Evolutionary conservation across 2,797 vertebrate species (phyloP).

Genomic region (Pangasius djambal): DNA sequence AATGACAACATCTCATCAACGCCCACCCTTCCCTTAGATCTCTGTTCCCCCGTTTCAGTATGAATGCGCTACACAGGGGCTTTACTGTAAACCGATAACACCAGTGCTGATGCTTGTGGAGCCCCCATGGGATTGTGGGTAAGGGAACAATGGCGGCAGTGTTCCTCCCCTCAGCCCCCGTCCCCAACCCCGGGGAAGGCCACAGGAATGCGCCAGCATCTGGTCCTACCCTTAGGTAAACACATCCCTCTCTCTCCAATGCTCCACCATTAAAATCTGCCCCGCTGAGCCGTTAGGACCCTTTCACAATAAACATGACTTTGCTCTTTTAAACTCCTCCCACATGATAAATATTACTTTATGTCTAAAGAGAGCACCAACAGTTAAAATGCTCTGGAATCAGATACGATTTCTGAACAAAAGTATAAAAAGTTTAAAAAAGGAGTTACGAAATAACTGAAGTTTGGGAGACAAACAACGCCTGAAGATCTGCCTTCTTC

Average conservation of each 20-base stretch:
- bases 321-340: conserved; percentile 29
- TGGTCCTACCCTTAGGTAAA: conserved; percentile 54
- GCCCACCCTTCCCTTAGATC: neutral
- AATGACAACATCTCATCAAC: neutral
- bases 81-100: conserved; percentile 46
- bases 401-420: neutral
- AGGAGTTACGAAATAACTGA: neutral
- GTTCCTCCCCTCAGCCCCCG: conserved; percentile 41
- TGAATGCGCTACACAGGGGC: conserved; percentile 1
- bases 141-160: conserved; percentile 54
- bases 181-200: conserved; percentile 42
- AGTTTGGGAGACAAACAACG: neutral
- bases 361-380: conserved; percentile 1
- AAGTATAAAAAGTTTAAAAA: neutral
- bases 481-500: neutral
- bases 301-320: conserved; percentile 30
- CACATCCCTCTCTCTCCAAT: conserved; percentile 27
- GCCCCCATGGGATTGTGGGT: conserved; percentile 61
- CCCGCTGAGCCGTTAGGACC: conserved; percentile 5
- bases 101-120: conserved; percentile 29
- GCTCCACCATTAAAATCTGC: conserved; percentile 20
- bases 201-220: conserved; percentile 58
- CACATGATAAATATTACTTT: conserved; percentile 4
- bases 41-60: neutral
- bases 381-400: neutral